Base-by-base conservation (phyloP, 2,113 vertebrate species). In the Typhlomys cinereus region DNA sequence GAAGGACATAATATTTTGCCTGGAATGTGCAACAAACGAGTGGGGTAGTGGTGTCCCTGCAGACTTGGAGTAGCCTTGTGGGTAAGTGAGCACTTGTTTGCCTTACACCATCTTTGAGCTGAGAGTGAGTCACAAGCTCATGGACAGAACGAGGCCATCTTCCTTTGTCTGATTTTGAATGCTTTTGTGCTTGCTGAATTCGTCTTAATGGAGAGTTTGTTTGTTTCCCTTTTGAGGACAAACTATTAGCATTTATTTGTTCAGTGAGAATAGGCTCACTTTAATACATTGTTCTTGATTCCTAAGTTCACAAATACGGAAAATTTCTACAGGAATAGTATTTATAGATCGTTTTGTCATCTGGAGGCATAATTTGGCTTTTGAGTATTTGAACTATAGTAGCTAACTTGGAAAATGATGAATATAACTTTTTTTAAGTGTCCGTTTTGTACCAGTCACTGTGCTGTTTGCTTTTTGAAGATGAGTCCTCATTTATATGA, bases 211-310 rank as follows among this genome's bases (percentile, higher is more conserved):
- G 31, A 79, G 57, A 64, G 81, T 57, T 89, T 87, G 36, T 85
- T 80, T 84, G 25, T 89, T 95, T 87, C 27, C 9, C 17, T 88
- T 85, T 93, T 71, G 41, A 74, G 88, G 61, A 54, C 41, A 74
- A 81, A 80, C 80, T 61, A 74, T 81, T 92, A 92, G 83, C 90
- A 93, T 85, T 94, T 90, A 74, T 90, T 92, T 96, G n/a, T 95
- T 93, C 90, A 89, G 70, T 59, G 79, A 31, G 18, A 92, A 79
- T 23, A 90, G 41, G 25, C 70, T 82, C 86, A 10, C 46, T 85
- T 94, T 84, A 95, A 85, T 64, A 69, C 50, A 57, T 79, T 67
- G 34, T 87, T 82, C 54, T 89, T 86, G 61, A 90, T 84, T 93
- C 27, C 91, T 84, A 87, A 67, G 5, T 48, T 74, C 52, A 31